Evolutionary conservation across 2,888 invertebrate species (phyloP).

Genomic region (Scrobipalpa costella): DNA sequence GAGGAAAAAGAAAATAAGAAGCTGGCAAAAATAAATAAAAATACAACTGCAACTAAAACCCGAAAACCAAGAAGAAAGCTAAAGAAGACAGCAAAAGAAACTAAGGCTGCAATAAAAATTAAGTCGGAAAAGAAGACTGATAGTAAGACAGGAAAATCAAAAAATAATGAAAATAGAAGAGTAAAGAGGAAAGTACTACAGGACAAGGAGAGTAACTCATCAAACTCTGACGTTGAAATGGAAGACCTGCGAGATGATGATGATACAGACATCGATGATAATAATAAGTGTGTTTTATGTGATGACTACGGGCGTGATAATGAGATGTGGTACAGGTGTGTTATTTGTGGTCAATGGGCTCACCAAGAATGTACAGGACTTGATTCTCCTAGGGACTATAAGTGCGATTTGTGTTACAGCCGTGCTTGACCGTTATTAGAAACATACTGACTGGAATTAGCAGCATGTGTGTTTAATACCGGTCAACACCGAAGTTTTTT

Average conservation of each 20-base stretch:
- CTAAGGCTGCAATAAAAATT: too few species aligned
- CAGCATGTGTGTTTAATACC: not conserved
- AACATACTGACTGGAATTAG: not conserved
- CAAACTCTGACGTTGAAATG: slow-evolving; percentile 30
- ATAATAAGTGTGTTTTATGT: slow-evolving; percentile 40
- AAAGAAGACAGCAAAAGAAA: too few species aligned
- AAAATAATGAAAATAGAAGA: too few species aligned
- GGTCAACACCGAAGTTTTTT: not conserved
- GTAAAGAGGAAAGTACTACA: slow-evolving; percentile 28
- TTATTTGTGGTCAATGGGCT: not conserved
- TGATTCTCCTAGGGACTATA: not conserved
- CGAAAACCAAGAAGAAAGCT: too few species aligned
- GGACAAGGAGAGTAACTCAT: slow-evolving; percentile 27
- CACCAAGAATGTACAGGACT: not conserved
- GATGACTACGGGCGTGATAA: slow-evolving; percentile 39
- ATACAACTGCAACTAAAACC: too few species aligned
- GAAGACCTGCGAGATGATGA: slow-evolving; percentile 31
- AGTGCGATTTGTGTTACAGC: not conserved
- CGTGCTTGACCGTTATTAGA: not conserved
- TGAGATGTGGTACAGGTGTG: slow-evolving; percentile 38
- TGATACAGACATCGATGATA: slow-evolving; percentile 34
- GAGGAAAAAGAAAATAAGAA: too few species aligned
- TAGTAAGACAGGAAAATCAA: too few species aligned
- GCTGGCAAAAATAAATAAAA: too few species aligned
- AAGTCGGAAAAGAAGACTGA: too few species aligned